phyloP scores from a whole-genome alignment of 2,113 vertebrate species.

The Tursiops truncatus region DNA sequence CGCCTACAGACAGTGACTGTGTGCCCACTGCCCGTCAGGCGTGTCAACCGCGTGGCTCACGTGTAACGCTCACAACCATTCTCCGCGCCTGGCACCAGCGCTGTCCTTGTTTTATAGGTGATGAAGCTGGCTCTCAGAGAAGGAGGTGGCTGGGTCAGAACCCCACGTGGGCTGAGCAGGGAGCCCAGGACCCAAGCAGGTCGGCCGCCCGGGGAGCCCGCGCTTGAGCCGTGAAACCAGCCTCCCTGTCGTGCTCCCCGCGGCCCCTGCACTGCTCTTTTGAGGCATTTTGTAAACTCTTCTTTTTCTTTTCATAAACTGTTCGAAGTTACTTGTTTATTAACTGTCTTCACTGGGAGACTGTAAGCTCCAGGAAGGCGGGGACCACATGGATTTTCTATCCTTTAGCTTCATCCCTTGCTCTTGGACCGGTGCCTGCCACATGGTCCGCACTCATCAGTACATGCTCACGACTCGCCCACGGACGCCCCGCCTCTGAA shows the following conservation, averaged over 20 bases:
- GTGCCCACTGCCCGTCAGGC: rapidly evolving
- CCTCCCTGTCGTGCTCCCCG: neutral
- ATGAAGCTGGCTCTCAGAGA: neutral
- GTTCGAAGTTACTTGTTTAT: neutral
- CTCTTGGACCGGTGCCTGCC: neutral
- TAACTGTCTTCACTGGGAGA: neutral
- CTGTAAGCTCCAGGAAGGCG: neutral
- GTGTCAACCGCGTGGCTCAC: rapidly evolving
- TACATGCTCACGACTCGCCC: neutral
- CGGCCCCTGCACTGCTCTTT: neutral
- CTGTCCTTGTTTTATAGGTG: neutral
- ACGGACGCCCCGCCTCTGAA: neutral
- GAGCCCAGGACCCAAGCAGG: rapidly evolving
- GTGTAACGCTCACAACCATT: neutral
- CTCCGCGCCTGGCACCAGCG: no score
- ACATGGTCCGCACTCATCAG: neutral
- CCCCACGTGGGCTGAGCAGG: rapidly evolving
- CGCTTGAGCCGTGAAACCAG: no score
- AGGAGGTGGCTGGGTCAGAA: neutral
- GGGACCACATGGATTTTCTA: neutral
- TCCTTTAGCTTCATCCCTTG: neutral
- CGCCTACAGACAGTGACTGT: neutral
- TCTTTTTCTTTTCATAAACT: neutral
- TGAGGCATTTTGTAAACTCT: neutral
- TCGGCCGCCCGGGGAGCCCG: neutral